Evolutionary conservation across 2,888 invertebrate species (phyloP).

Genomic region (Leucophenga montana): DNA sequence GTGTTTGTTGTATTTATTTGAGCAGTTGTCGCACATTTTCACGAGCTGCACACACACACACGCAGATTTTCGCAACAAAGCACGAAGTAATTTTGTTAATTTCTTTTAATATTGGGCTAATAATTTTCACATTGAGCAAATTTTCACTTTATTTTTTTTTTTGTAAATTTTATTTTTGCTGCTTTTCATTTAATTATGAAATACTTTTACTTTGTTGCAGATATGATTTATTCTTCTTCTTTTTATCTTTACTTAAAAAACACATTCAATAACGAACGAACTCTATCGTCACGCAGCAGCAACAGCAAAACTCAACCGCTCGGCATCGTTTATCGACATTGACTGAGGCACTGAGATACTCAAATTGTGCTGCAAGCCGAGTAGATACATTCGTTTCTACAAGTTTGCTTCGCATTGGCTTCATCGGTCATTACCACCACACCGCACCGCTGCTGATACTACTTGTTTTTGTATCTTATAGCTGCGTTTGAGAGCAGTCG

Average conservation of each 20-base stretch:
- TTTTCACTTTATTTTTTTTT: constrained; percentile 6
- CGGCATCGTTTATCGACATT: constrained; percentile 70
- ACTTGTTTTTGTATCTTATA: neutral
- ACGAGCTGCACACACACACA: neutral
- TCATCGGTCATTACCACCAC: constrained; percentile 17
- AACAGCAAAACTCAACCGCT: constrained; percentile 65
- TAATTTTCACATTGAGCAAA: constrained; percentile 10
- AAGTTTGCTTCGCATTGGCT: neutral
- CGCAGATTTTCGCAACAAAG: neutral
- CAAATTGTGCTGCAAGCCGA: neutral
- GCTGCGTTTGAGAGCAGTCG: neutral
- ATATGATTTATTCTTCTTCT: constrained; percentile 4
- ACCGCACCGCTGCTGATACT: neutral
- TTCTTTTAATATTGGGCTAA: neutral
- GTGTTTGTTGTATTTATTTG: neutral
- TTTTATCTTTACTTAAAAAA: neutral
- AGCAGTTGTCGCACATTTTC: neutral
- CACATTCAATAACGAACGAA: constrained; percentile 29
- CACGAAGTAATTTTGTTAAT: neutral
- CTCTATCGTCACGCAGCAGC: constrained; percentile 38
- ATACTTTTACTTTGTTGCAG: constrained; percentile 32
- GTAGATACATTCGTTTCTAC: too few relatives aligned
- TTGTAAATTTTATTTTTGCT: neutral
- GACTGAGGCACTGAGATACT: constrained; percentile 59
- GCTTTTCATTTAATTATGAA: constrained; percentile 10